These are phyloP conservation scores for Epinephelus coioides DNA, from an alignment of 2,797 vertebrate species.

Conservation along the genomic window DNA sequence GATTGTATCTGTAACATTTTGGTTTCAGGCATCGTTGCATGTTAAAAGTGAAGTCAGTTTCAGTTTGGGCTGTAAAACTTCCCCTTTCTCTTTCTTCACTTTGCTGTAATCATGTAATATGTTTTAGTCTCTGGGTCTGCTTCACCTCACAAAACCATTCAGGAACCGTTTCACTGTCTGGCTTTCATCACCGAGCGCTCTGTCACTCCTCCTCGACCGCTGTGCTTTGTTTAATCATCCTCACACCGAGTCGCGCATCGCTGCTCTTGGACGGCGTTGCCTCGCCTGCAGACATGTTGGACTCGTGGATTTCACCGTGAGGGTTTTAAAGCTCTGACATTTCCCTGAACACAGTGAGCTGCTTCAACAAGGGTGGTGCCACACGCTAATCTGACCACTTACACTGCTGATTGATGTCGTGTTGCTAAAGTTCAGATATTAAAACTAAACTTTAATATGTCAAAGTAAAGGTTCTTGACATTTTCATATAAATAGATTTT, in stretches of 20 bases:
- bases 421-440: slow-evolving; percentile 29
- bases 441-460: slow-evolving; percentile 43
- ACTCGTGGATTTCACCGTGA: slow-evolving; percentile 1
- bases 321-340: slow-evolving; percentile 51
- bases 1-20: slow-evolving; percentile 56
- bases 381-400: slow-evolving; percentile 35
- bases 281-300: slow-evolving; percentile 34
- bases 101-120: slow-evolving; percentile 66
- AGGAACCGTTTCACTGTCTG: slow-evolving; percentile 65
- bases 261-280: slow-evolving; percentile 43
- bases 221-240: slow-evolving; percentile 63
- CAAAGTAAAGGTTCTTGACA: slow-evolving; percentile 38
- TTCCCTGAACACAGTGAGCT: slow-evolving; percentile 29
- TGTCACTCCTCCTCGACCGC: slow-evolving; percentile 53
- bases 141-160: slow-evolving; percentile 66
- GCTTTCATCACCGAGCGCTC: slow-evolving; percentile 63
- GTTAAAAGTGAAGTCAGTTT: slow-evolving; percentile 61
- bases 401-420: slow-evolving; percentile 12
- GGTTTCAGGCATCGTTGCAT: slow-evolving; percentile 57
- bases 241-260: slow-evolving; percentile 45
- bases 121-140: slow-evolving; percentile 69
- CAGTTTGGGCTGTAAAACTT: slow-evolving; percentile 51
- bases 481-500: slow-evolving; percentile 17
- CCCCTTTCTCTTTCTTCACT: slow-evolving; percentile 46
- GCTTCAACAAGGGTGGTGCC: slow-evolving; percentile 25